A percentile compares a stretch with the other conserved stretches of the same genome.
These are phyloP conservation scores for Gandaritis pyraliata DNA, from an alignment of 2,888 invertebrate species.

Conservation along the genomic window DNA sequence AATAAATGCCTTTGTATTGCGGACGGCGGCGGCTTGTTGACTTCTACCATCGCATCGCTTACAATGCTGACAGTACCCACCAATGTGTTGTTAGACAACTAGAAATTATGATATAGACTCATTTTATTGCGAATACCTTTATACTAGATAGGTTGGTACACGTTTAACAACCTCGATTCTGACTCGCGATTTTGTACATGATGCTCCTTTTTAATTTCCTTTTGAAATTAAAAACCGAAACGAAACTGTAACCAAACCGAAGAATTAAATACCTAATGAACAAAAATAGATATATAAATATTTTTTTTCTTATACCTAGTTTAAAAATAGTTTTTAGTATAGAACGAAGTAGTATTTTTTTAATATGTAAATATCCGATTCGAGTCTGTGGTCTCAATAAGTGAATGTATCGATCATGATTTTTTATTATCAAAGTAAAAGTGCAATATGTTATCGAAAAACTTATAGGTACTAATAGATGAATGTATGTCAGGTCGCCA, in stretches of 20 bases:
- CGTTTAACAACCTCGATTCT: too few relatives aligned
- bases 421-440: background rate
- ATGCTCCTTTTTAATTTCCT: too few relatives aligned
- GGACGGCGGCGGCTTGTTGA: conserved; percentile 75
- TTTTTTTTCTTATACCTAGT: too few relatives aligned
- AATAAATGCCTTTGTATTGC: conserved; percentile 83
- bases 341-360: too few relatives aligned
- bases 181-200: too few relatives aligned
- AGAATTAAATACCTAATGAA: too few relatives aligned
- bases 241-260: too few relatives aligned
- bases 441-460: conserved; percentile 3
- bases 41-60: conserved; percentile 58
- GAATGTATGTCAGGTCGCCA: conserved; percentile 12
- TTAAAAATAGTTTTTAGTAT: too few relatives aligned
- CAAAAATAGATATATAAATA: too few relatives aligned
- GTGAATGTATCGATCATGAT: conserved; percentile 6
- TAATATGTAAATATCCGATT: too few relatives aligned
- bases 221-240: too few relatives aligned
- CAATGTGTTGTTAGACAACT: conserved; percentile 1
- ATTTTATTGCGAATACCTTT: background rate
- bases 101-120: background rate
- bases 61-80: conserved; percentile 20
- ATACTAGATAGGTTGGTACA: too few relatives aligned
- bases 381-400: background rate
- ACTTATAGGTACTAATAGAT: background rate